Evolutionary conservation across 1,140 invertebrate species (phyloP).

Genomic region (Panonychus citri): DNA sequence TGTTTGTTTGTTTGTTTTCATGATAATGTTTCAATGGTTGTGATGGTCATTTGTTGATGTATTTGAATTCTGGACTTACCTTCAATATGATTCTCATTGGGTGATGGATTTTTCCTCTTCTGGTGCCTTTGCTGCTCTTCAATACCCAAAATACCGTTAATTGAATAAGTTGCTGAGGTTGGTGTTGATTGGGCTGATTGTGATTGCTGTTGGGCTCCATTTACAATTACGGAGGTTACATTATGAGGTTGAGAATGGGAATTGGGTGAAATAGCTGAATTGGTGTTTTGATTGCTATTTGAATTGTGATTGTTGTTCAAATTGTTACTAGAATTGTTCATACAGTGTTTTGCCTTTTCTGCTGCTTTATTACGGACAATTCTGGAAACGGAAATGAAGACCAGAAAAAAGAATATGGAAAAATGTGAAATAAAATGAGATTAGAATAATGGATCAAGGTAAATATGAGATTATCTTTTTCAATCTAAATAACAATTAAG

Average conservation of each 20-base stretch:
- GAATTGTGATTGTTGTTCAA: not conserved
- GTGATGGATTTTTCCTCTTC: not conserved
- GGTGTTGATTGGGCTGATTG: not conserved
- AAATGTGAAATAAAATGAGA: not conserved
- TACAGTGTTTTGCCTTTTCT: slow-evolving; percentile 67
- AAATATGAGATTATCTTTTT: no score
- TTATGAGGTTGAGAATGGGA: not conserved
- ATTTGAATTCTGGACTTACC: not conserved
- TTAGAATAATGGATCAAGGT: not conserved
- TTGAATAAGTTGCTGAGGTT: slow-evolving; percentile 39
- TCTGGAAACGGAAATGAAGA: slow-evolving; percentile 29
- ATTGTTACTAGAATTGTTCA: no score
- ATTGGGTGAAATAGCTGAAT: not conserved
- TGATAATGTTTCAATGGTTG: no score
- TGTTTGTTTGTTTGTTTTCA: no score
- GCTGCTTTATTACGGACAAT: slow-evolving; percentile 88
- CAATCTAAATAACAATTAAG: no score
- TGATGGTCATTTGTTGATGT: no score
- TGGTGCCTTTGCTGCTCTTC: slow-evolving; percentile 3
- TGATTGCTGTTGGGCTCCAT: slow-evolving; percentile 5
- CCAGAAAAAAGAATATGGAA: not conserved
- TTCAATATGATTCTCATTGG: slow-evolving; percentile 1
- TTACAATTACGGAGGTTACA: slow-evolving; percentile 3
- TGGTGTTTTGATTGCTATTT: not conserved
- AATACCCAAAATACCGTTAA: slow-evolving; percentile 81